Evolutionary conservation across 30 jellyfish, hydroid and myxozoan species (phyloP).

Genomic region (Chironex yamaguchii): DNA sequence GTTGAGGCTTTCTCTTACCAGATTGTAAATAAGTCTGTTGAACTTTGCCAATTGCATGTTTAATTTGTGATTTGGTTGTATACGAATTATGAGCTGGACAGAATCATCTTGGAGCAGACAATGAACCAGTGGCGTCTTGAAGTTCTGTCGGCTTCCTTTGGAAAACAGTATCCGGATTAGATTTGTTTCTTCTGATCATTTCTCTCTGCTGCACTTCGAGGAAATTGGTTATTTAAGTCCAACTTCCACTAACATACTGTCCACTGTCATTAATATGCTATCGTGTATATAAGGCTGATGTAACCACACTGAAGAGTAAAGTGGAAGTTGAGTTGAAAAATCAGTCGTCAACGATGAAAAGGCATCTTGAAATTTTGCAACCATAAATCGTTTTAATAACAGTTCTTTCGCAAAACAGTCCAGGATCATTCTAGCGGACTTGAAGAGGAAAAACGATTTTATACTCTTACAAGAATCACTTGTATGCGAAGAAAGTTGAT

Average conservation of each 20-base stretch:
- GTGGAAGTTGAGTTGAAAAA: constrained; percentile 2
- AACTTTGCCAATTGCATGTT: no score
- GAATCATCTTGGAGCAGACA: no score
- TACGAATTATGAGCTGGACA: no score
- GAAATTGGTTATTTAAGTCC: constrained; percentile 77
- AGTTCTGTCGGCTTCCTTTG: no score
- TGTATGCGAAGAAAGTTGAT: constrained; percentile 69
- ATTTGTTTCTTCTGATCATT: no score
- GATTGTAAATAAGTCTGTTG: no score
- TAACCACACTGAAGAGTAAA: constrained; percentile 76
- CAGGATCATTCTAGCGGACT: constrained; percentile 46
- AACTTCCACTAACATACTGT: constrained; percentile 85
- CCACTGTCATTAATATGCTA: constrained; percentile 31
- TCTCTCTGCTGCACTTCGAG: no score
- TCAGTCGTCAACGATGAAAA: not conserved
- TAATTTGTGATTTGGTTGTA: no score
- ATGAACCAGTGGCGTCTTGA: no score
- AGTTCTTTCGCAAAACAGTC: constrained; percentile 77
- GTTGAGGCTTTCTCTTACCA: no score
- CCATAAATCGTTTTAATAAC: constrained; percentile 54
- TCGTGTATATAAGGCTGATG: constrained; percentile 89
- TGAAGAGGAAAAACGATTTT: not conserved
- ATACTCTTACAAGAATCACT: constrained; percentile 18
- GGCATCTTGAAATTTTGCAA: constrained; percentile 20
- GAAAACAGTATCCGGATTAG: no score